phyloP scores from a whole-genome alignment of 1,140 invertebrate genomes.

The Atopsyche davidsoni region DNA sequence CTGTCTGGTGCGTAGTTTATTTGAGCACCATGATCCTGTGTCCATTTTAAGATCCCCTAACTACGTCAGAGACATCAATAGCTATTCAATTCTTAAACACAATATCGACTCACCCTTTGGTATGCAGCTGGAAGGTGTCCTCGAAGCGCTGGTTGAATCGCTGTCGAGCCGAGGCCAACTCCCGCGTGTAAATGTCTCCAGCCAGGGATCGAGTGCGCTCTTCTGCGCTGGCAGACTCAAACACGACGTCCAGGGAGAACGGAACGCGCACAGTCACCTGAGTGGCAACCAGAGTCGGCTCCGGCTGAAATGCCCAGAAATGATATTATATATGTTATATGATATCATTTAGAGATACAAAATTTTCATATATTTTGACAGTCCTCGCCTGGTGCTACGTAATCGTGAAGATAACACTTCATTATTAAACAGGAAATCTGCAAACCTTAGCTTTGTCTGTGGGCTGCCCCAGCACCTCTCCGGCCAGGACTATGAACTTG shows the following conservation, averaged over 20 bases:
- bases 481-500: constrained; percentile 57
- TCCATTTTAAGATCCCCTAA: too few species aligned
- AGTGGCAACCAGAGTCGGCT: constrained; percentile 77
- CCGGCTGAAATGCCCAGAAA: constrained; percentile 34
- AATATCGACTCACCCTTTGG: constrained; percentile 54
- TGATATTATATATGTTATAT: constrained; percentile 6
- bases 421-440: too few species aligned
- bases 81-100: too few species aligned
- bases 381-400: too few species aligned
- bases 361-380: too few species aligned
- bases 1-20: too few species aligned
- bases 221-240: constrained; percentile 66
- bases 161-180: constrained; percentile 53
- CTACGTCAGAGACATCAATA: too few species aligned
- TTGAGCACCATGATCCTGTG: too few species aligned
- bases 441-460: too few species aligned
- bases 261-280: constrained; percentile 76
- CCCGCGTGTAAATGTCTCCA: constrained; percentile 57
- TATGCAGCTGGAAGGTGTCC: constrained; percentile 58
- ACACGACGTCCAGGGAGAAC: constrained; percentile 79
- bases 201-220: constrained; percentile 50
- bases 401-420: too few species aligned
- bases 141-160: constrained; percentile 68
- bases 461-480: constrained; percentile 52
- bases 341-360: too few species aligned